Conservation (phyloP, 2,113 vertebrate species). For the Dicerorhinus sumatrensis region DNA sequence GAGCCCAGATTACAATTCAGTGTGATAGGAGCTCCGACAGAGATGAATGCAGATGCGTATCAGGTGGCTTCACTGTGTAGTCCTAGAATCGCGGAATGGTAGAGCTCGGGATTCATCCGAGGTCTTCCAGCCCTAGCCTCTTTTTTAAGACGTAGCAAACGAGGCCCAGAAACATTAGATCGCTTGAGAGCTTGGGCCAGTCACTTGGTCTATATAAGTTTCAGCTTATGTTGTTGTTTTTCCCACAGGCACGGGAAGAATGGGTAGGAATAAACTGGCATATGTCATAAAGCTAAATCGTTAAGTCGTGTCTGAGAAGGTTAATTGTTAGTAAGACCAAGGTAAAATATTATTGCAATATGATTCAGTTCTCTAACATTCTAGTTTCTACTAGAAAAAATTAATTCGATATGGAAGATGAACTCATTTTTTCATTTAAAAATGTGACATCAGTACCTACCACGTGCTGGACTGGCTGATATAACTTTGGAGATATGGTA, state of each 20-base stretch:
- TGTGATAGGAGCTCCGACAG: background rate
- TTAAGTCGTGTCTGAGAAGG: background rate
- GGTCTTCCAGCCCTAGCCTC: background rate
- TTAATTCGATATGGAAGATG: background rate
- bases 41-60: background rate
- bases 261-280: background rate
- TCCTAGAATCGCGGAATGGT: background rate
- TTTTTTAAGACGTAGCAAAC: conserved; percentile 24
- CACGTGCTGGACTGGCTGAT: background rate
- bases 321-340: background rate
- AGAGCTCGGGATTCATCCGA: background rate
- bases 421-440: conserved; percentile 13
- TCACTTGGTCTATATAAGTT: background rate
- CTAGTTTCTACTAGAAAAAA: conserved; percentile 1
- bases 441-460: background rate
- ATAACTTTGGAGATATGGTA: background rate
- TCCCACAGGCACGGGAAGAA: background rate
- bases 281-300: background rate
- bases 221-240: background rate
- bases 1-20: background rate
- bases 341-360: background rate
- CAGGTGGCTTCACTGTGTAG: background rate
- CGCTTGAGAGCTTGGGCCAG: background rate
- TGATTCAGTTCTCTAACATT: background rate
- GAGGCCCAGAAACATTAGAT: background rate